Percentiles rank a stretch among this genome's conserved stretches.
Conservation (phyloP, 2,113 vertebrate genomes). For the Puffinus mauretanicus region DNA sequence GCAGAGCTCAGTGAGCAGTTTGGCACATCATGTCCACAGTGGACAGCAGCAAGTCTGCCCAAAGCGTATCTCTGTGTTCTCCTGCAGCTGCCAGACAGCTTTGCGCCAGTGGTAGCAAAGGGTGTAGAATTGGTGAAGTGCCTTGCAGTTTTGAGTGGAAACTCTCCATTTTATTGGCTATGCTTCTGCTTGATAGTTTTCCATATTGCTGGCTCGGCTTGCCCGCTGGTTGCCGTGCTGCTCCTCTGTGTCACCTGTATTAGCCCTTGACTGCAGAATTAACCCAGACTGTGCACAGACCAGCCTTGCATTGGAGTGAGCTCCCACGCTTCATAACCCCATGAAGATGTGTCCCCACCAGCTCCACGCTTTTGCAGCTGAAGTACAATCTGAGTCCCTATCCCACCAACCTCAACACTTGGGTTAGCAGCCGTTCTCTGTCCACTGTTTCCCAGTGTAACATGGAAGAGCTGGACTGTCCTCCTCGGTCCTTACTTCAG, state of each 20-base stretch:
- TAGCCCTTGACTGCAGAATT: background rate
- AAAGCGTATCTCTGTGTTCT: background rate
- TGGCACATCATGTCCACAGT: background rate
- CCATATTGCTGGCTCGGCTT: background rate
- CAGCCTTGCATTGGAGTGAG: accelerated
- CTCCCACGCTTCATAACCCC: background rate
- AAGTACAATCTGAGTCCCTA: background rate
- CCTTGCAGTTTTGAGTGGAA: background rate
- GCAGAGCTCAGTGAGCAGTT: background rate
- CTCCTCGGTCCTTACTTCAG: background rate
- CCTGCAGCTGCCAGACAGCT: background rate
- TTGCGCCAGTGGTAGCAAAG: background rate
- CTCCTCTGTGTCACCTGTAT: background rate
- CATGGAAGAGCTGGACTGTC: background rate
- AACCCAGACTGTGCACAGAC: background rate
- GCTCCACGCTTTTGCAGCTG: background rate
- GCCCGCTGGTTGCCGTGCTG: background rate
- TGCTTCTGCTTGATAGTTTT: background rate
- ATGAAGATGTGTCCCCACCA: background rate
- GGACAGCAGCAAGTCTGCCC: background rate
- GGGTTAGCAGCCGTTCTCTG: accelerated
- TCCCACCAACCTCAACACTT: accelerated
- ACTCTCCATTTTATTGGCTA: accelerated
- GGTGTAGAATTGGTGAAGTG: background rate
- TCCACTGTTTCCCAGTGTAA: accelerated